Base-by-base conservation (phyloP, 1,140 invertebrate genomes). In the Drosophila subpulchrella region DNA sequence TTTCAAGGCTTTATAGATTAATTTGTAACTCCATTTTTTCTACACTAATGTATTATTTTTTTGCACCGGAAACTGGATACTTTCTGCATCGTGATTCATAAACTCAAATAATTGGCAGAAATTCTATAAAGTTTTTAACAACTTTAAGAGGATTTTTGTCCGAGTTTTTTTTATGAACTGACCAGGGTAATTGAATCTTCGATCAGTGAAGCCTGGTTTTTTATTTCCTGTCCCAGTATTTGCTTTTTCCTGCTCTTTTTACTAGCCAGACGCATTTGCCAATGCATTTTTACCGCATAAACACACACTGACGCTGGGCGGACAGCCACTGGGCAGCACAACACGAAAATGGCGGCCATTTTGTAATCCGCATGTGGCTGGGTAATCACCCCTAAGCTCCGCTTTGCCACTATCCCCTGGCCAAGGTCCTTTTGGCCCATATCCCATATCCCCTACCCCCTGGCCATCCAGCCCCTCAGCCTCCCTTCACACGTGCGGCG, bases 321-420 rank as follows among this genome's bases (percentile, higher is more conserved):
- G 13, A 13, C 10, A 30, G 32, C 6, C 46, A 34, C 32, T 38
- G 39, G 57, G 30, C 53, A 48, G 63, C 58, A 75, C 48, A 88
- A 66, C 76, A 85, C 60, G 77, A 84, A 88, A 84, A 81, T 88
- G 80, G 84, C 84, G 65, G 84, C 84, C 80, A 88, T 89, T 88
- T 89, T 89, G 84, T 89, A 89, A 89, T 89, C 84, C 85, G 84
- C 80, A 81, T 89, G 84, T 82, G 84, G 84, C 81, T 81, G 81
- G 81, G 84, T 84, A 89, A 89, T 89, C 84, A 84, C 73, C 85
- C 81, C 68, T 58, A 78, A 88, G 78, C 73, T 53, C 47, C 66
- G 46, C 58, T 51, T 71, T 72, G n/a, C 44, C 68, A 72, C 66
- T 70, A 47, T 53, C 38, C 74, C 62, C 39, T 20, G 4, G 42